Evolutionary conservation across 2,113 vertebrate genomes (phyloP).

Genomic region (Hippolais icterina): DNA sequence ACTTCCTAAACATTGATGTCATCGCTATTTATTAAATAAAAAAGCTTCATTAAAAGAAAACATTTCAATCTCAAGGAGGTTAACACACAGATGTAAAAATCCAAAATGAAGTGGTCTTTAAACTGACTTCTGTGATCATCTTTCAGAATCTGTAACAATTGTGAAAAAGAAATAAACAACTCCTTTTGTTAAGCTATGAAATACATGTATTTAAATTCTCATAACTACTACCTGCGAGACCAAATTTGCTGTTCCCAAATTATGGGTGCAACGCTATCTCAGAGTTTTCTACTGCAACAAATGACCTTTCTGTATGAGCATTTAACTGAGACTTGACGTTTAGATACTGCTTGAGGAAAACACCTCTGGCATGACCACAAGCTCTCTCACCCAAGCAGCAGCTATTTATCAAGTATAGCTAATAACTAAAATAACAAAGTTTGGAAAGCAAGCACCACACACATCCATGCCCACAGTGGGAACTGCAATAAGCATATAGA

Average conservation of each 20-base stretch:
- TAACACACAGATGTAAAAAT: neutral
- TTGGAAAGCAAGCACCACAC: neutral
- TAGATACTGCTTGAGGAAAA: neutral
- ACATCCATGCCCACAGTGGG: neutral
- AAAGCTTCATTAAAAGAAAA: neutral
- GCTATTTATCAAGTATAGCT: neutral
- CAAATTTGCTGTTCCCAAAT: neutral
- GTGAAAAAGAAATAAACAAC: neutral
- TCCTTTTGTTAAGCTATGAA: neutral
- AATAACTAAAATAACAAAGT: neutral
- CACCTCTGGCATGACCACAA: neutral
- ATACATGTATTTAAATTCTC: neutral
- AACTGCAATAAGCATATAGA: neutral
- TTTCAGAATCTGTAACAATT: neutral
- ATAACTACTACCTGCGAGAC: neutral
- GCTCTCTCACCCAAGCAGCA: neutral
- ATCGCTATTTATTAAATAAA: neutral
- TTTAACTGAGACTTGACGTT: neutral
- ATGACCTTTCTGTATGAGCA: rapidly evolving
- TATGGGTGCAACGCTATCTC: neutral
- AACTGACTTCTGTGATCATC: neutral
- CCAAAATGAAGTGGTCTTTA: neutral
- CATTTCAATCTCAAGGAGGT: neutral
- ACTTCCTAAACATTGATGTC: neutral
- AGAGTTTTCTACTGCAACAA: neutral